These are phyloP conservation scores for Drosophila maculinotata DNA, from an alignment of 2,888 invertebrate genomes.

Conservation along the genomic window DNA sequence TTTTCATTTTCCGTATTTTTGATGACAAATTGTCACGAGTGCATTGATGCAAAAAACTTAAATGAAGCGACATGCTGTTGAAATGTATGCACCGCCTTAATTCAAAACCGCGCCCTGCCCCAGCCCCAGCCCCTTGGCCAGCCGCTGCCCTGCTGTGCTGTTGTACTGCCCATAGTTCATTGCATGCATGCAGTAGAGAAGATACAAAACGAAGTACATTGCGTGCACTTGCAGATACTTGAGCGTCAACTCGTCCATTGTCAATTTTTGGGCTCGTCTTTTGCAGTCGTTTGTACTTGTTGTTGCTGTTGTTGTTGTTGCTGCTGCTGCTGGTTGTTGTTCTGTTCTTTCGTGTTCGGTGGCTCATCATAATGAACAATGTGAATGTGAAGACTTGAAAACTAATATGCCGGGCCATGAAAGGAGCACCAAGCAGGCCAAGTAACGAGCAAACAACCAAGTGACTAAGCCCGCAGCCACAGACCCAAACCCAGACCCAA, in stretches of 20 bases:
- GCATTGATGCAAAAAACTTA: slow-evolving; percentile 81
- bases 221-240: slow-evolving; percentile 78
- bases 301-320: slow-evolving; percentile 11
- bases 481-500: slow-evolving; percentile 35
- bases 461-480: slow-evolving; percentile 73
- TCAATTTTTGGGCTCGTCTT: slow-evolving; percentile 61
- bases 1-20: slow-evolving; percentile 28
- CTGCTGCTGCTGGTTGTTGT: slow-evolving; percentile 19
- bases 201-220: slow-evolving; percentile 62
- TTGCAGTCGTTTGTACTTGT: slow-evolving; percentile 17
- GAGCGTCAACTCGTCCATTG: slow-evolving; percentile 66
- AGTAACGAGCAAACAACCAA: slow-evolving; percentile 54
- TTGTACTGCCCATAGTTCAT: slow-evolving; percentile 29
- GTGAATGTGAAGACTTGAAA: slow-evolving; percentile 63
- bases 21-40: slow-evolving; percentile 81
- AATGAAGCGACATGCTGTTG: slow-evolving; percentile 81
- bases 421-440: slow-evolving; percentile 44
- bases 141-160: slow-evolving; percentile 39
- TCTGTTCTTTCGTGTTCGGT: slow-evolving; percentile 58
- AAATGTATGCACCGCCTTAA: slow-evolving; percentile 73
- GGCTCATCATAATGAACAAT: slow-evolving; percentile 72
- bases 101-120: slow-evolving; percentile 27
- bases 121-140: slow-evolving; percentile 3
- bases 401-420: slow-evolving; percentile 74
- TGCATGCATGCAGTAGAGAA: slow-evolving; percentile 42